Base-by-base conservation (phyloP, 2,797 vertebrate species). In the Anomalospiza imberbis region DNA sequence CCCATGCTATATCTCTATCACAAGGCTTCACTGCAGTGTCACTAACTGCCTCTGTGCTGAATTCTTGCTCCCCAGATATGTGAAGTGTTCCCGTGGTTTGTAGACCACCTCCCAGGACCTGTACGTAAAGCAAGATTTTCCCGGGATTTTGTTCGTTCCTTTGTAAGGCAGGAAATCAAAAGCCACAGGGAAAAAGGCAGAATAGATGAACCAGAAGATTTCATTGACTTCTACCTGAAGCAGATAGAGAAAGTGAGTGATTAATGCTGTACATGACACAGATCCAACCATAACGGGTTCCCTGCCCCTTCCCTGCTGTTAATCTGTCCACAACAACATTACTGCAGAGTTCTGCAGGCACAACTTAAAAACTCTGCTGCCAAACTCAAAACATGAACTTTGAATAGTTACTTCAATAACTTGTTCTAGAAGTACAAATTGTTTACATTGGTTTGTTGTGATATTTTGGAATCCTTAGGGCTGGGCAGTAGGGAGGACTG, bases 201-300 rank as follows among this genome's bases (percentile, higher is more conserved):
- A 79, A 44, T 5, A 62, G 83, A 25, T 9, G 68, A 94, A 80
- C 80, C 89, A 29, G 73, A 92, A 80, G 89, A 94, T 74, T 96
- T 96, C 73, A 93, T 96, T 70, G 95, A 93, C 76, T 93, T 91
- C 26, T 96, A 96, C 86, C 73, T 95, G 80, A 53, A 90, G 47
- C 86, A 95, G 53, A 89, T 94, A n/a, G 81, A 91, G 51, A 88
- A 92, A 74, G 94, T 95, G 73, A 93, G 91, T 95, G 53, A 76
- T 60, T 34, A 20, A n/a, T 63, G 44, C 54, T 32, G 19, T 20
- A 12, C 13, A 14, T 40, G 74, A 48, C 17, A 29, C 29, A 51
- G 55, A 42, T 32, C 40, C 50, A 48, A 3, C 16, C n/a, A 1
- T 4, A 68, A 67, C 0, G 0, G 55, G 7, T 53, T 76, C 24